These are phyloP conservation scores for Merluccius polli DNA, from an alignment of 2,797 vertebrate genomes.

Conservation along the genomic window DNA sequence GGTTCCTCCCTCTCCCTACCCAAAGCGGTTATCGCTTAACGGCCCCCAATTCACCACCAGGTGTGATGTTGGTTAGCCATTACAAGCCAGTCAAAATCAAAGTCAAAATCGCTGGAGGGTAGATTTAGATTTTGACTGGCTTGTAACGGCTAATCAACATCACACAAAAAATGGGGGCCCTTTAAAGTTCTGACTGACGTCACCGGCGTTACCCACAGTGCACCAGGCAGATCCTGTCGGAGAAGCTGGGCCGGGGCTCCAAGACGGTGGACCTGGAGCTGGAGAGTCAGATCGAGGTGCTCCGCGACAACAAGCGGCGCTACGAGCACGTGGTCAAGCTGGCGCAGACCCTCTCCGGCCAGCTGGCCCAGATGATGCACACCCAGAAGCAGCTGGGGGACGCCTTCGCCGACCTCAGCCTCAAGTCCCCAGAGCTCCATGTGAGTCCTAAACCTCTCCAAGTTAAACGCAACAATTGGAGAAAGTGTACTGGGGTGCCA, in stretches of 20 bases:
- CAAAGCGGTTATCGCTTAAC: not conserved
- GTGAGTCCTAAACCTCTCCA: conserved; percentile 73
- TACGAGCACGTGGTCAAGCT: conserved; percentile 92
- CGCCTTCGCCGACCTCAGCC: conserved; percentile 94
- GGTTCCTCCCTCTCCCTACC: not conserved
- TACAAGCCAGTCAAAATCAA: too few species aligned
- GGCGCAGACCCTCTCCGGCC: conserved; percentile 86
- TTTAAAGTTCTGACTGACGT: not conserved
- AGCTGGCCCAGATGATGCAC: conserved; percentile 93
- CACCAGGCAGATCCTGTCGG: conserved; percentile 95
- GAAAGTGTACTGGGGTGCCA: not conserved
- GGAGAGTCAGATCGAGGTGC: conserved; percentile 93
- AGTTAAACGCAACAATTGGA: too few species aligned
- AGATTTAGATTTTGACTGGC: too few species aligned
- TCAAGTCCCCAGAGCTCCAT: conserved; percentile 95
- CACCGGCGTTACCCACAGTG: conserved; percentile 75
- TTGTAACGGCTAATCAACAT: too few species aligned
- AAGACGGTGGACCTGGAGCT: conserved; percentile 96
- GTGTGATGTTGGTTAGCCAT: too few species aligned
- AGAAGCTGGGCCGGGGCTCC: conserved; percentile 95
- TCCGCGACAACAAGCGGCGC: conserved; percentile 96
- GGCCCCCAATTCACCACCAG: too few species aligned
- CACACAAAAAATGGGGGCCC: too few species aligned
- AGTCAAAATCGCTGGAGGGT: too few species aligned
- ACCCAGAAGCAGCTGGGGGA: conserved; percentile 96